Evolutionary conservation across 2,797 vertebrate species (phyloP), one percentile per base, ranked within the genome.

Genomic region (Hoplostethus mediterraneus): DNA sequence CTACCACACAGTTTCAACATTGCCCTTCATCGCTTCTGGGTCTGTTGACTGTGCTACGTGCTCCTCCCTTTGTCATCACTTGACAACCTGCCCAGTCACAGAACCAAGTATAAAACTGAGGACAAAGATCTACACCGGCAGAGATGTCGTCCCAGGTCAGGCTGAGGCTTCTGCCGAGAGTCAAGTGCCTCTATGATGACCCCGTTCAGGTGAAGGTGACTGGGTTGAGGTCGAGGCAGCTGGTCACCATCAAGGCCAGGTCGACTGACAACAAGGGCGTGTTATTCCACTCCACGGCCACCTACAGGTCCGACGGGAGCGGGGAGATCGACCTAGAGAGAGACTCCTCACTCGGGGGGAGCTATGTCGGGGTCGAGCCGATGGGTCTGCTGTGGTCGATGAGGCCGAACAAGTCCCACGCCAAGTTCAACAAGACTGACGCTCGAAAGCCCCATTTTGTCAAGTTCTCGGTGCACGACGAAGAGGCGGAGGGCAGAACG

Each of bases 341-440:
- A 57, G 89, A 91, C 9, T 83, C 92, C 1, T 93, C 95, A 0
- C 84, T 94, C 54, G 82, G 90, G 0, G 95, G 94, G 42, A 79
- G 93, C 90, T 94, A 93, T 0, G 49, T 68, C 0, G 94, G 95
- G 5, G 70, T 94, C 6, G 93, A 95, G 75, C 94, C 95, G 52
- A 94, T 94, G 94, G 95, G 95, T 47, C 92, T 92, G 73, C 79
- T 96, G 71, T 95, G 95, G 94, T 87, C 94, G 2, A 0, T 96
- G 90, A 79, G 77, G 81, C 16, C 95, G 0, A 64, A 75, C 10
- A 40, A 40, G 1, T 82, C 80, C 0, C 77, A 89, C 4, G 0
- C 38, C 67, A 55, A 64, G 0, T 70, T 96, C 57, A 1, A 88
- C 0, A 95, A 94, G 80, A 75, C 5, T 11, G 86, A 94, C 2